These are phyloP conservation scores for Scolanthus callimorphus DNA, from an alignment of 92 coral and sea anemone genomes.

Conservation along the genomic window DNA sequence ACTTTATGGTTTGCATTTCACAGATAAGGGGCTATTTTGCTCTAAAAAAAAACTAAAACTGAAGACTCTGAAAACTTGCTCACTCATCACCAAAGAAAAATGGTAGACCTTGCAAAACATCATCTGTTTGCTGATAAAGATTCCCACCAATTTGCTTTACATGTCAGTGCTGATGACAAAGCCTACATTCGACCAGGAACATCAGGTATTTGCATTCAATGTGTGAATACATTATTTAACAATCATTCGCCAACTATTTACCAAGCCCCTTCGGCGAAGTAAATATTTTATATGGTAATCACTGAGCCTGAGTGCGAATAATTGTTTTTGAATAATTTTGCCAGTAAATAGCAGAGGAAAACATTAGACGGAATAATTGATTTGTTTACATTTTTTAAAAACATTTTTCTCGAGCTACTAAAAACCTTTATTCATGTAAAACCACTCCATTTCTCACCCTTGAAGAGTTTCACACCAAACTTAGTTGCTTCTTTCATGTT, in stretches of 20 bases:
- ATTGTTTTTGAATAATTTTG: neutral
- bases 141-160: constrained; percentile 6
- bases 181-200: constrained; percentile 34
- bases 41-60: constrained; percentile 34
- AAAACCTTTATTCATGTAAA: no score
- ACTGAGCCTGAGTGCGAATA: no score
- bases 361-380: no score
- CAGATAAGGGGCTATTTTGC: constrained; percentile 27
- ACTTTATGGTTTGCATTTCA: no score
- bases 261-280: neutral
- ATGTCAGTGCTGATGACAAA: constrained; percentile 33
- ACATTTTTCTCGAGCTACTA: no score
- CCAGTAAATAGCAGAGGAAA: no score
- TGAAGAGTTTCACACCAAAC: no score
- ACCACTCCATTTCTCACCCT: no score
- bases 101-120: constrained; percentile 16
- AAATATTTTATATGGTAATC: neutral
- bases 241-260: no score
- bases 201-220: constrained; percentile 14
- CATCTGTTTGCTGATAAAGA: constrained; percentile 29
- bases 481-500: no score
- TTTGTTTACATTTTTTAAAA: no score
- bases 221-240: neutral
- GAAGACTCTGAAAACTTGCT: constrained; percentile 27
- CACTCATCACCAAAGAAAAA: constrained; percentile 37